phyloP scores from a whole-genome alignment of 2,797 vertebrate species.

The Acanthis flammea region DNA sequence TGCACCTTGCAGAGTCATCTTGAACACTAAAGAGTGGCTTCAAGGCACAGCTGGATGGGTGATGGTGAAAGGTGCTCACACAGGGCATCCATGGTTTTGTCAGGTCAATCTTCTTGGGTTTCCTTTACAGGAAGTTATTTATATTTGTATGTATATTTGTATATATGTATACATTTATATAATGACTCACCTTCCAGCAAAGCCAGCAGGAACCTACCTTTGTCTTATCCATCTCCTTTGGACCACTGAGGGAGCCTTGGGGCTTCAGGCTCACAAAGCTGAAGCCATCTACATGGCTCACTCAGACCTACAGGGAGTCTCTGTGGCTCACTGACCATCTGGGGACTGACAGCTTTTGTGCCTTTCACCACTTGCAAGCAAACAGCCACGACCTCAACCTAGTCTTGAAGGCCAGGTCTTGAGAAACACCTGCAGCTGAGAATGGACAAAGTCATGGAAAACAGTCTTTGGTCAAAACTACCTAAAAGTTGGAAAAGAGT shows the following conservation, averaged over 20 bases:
- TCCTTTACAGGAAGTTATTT: background rate
- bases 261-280: background rate
- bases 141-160: background rate
- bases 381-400: background rate
- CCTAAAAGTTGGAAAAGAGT: background rate
- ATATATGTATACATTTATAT: background rate
- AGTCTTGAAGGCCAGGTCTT: background rate
- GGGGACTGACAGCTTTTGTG: background rate
- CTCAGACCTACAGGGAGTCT: background rate
- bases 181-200: background rate
- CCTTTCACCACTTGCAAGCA: background rate
- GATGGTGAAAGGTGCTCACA: background rate
- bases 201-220: background rate
- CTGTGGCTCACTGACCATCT: background rate
- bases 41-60: background rate
- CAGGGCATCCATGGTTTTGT: background rate
- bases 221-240: background rate
- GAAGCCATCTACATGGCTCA: fast-evolving
- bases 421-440: background rate
- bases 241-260: background rate
- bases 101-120: background rate
- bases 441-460: background rate
- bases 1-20: background rate
- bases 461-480: background rate
- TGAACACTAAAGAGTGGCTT: background rate